phyloP scores from a whole-genome alignment of 2,888 invertebrate species.

The Epirrita christyi region DNA sequence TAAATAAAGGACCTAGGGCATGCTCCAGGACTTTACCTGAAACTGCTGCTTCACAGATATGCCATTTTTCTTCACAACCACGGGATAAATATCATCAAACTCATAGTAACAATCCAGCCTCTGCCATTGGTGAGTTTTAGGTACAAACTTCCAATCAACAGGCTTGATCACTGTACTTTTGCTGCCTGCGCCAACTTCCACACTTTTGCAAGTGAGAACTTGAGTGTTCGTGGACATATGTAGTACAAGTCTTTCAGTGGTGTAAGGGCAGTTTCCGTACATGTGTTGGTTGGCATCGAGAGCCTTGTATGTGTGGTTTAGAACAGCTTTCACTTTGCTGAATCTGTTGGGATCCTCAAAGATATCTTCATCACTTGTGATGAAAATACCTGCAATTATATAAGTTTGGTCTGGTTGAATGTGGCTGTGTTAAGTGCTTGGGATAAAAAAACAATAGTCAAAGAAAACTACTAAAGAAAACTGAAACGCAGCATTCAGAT shows the following conservation, averaged over 20 bases:
- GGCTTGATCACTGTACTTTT: conserved; percentile 84
- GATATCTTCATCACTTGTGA: conserved; percentile 88
- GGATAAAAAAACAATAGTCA: too few relatives aligned
- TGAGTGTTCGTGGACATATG: conserved; percentile 82
- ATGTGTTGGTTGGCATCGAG: conserved; percentile 84
- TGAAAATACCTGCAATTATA: conserved; percentile 86
- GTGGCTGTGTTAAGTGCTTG: not conserved
- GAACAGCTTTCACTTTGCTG: conserved; percentile 84
- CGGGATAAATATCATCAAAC: conserved; percentile 90
- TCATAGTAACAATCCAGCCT: conserved; percentile 90
- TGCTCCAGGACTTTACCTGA: conserved; percentile 73
- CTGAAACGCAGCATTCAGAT: too few relatives aligned
- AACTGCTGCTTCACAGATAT: conserved; percentile 88
- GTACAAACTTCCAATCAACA: conserved; percentile 91
- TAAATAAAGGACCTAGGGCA: too few relatives aligned
- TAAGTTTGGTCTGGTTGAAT: not conserved
- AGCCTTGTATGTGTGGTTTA: conserved; percentile 84
- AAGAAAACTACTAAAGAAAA: too few relatives aligned
- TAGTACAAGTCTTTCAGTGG: conserved; percentile 87
- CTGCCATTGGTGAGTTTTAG: conserved; percentile 90
- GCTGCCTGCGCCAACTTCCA: conserved; percentile 79
- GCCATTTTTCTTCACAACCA: conserved; percentile 85
- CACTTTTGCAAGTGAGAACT: conserved; percentile 86
- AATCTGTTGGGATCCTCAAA: conserved; percentile 84
- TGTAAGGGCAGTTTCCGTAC: conserved; percentile 82